Evolutionary conservation across 2,888 invertebrate species (phyloP).

Genomic region (Drosophila anceps): DNA sequence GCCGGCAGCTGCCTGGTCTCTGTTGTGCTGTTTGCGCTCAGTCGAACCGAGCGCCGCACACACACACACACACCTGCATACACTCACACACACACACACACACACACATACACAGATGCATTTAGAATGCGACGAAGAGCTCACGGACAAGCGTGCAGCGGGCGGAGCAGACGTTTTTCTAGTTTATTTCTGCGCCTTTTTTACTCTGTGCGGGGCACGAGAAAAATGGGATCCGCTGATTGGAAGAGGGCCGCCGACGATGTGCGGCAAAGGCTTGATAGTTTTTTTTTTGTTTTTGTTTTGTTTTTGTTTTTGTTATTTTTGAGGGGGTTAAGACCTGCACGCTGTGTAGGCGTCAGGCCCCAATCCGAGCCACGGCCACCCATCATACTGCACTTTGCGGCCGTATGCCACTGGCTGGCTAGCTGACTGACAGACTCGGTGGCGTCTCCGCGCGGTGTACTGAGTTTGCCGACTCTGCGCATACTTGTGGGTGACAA

Average conservation of each 20-base stretch:
- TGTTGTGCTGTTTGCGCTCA: conserved; percentile 32
- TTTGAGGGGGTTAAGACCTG: conserved; percentile 38
- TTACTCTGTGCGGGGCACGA: conserved; percentile 49
- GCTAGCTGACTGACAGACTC: conserved; percentile 42
- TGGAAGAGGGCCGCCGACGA: conserved; percentile 70
- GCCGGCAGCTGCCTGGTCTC: conserved; percentile 10
- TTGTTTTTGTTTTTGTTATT: background rate
- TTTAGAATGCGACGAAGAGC: conserved; percentile 1
- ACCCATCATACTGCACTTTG: conserved; percentile 65
- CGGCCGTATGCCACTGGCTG: conserved; percentile 75
- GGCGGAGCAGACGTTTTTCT: conserved; percentile 82
- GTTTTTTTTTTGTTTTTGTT: conserved; percentile 35
- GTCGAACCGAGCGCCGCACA: conserved; percentile 36
- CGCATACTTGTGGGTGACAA: conserved; percentile 67
- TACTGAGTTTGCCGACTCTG: conserved; percentile 27
- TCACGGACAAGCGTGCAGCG: conserved; percentile 51
- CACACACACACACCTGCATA: background rate
- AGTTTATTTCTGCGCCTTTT: conserved; percentile 74
- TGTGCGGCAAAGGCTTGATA: conserved; percentile 63
- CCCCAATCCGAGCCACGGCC: background rate
- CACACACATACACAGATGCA: conserved; percentile 12
- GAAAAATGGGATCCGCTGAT: conserved; percentile 77
- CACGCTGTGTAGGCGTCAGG: conserved; percentile 34
- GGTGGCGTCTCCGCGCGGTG: conserved; percentile 51
- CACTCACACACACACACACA: conserved; percentile 1